Evolutionary conservation across 2,797 vertebrate genomes (phyloP).

Genomic region (Rhadinocentrus ornatus): DNA sequence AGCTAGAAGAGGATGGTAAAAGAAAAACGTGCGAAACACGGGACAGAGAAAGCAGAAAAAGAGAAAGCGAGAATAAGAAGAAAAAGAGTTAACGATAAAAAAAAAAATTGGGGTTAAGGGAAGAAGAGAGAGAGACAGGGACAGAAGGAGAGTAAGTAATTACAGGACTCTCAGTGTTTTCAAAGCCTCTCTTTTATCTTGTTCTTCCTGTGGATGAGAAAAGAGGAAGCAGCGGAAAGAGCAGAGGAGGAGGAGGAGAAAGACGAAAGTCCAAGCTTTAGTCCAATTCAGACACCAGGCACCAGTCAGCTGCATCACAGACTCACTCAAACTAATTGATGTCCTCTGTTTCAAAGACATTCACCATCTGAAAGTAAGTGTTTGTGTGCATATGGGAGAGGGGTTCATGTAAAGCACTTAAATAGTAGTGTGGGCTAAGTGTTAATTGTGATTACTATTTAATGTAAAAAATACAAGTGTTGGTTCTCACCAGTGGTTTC

Average conservation of each 20-base stretch:
- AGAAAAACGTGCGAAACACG: constrained; percentile 11
- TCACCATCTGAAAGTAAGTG: constrained; percentile 36
- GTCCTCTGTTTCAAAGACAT: constrained; percentile 51
- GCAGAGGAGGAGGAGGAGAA: constrained; percentile 52
- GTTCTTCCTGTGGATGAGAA: constrained; percentile 75
- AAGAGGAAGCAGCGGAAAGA: constrained; percentile 55
- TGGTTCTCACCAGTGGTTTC: background rate
- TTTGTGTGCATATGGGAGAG: constrained; percentile 6
- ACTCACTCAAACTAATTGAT: constrained; percentile 52
- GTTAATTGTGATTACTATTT: constrained; percentile 17
- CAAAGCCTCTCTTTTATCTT: constrained; percentile 79
- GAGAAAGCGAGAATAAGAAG: constrained; percentile 17
- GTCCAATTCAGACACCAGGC: constrained; percentile 64
- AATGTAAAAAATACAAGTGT: background rate
- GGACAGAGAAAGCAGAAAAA: constrained; percentile 11
- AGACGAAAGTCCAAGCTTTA: constrained; percentile 69
- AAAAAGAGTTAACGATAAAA: background rate
- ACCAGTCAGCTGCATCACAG: constrained; percentile 56
- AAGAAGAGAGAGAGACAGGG: background rate
- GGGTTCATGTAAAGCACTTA: constrained; percentile 13
- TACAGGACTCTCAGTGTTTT: constrained; percentile 76
- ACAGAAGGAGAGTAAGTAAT: constrained; percentile 65
- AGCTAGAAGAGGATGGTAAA: constrained; percentile 4
- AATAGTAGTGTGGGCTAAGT: constrained; percentile 14
- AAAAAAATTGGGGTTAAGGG: background rate